Evolutionary conservation across 1,140 invertebrate species (phyloP).

Genomic region (Cepaea nemoralis): DNA sequence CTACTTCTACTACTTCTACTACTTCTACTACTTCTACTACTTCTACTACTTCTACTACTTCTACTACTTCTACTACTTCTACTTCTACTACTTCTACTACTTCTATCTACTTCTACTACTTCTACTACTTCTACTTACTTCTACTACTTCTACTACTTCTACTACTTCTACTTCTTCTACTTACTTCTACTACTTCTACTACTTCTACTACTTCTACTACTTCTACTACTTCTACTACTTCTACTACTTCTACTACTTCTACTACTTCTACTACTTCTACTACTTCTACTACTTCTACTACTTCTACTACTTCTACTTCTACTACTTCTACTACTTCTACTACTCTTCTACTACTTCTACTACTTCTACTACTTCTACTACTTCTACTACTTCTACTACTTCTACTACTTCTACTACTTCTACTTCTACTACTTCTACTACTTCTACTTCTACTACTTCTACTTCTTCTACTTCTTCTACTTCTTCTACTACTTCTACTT

Average conservation of each 20-base stretch:
- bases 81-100: neutral
- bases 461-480: too few relatives aligned
- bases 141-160: neutral
- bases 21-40: neutral
- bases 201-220: neutral
- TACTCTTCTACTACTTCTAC: neutral
- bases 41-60: neutral
- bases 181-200: slow-evolving; percentile 1
- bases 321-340: neutral
- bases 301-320: neutral
- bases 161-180: too few relatives aligned
- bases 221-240: too few relatives aligned
- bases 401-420: neutral
- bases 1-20: neutral
- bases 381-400: neutral
- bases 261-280: neutral
- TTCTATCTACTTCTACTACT: neutral
- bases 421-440: neutral
- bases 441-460: neutral
- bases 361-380: too few relatives aligned
- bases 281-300: neutral
- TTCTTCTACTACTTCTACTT: too few relatives aligned
- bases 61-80: neutral
- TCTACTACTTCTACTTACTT: slow-evolving; percentile 12
- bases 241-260: neutral